phyloP scores from a whole-genome alignment of 2,888 invertebrate species.

The Aspidapion aeneum region DNA sequence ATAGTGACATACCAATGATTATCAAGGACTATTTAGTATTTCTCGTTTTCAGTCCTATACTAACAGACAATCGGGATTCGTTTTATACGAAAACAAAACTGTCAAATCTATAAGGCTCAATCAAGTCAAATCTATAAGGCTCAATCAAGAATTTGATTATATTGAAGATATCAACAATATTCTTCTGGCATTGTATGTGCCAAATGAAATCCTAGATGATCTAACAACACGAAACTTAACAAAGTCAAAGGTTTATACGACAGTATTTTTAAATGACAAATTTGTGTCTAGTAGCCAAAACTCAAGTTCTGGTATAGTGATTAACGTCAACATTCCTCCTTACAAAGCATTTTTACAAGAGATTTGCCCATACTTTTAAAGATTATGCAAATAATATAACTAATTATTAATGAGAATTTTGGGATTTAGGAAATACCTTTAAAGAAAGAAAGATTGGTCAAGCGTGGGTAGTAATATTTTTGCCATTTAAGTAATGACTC shows the following conservation, averaged over 20 bases:
- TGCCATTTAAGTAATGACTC: constrained; percentile 39
- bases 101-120: constrained; percentile 49
- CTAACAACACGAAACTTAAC: constrained; percentile 21
- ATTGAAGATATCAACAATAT: constrained; percentile 31
- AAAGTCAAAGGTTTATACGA: constrained; percentile 34
- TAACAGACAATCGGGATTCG: constrained; percentile 54
- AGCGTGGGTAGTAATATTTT: constrained; percentile 51
- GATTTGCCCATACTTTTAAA: too few species aligned
- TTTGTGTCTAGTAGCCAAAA: constrained; percentile 36
- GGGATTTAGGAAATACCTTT: constrained; percentile 50
- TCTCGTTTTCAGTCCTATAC: constrained; percentile 52
- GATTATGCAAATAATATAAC: constrained; percentile 40
- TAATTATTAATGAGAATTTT: constrained; percentile 51
- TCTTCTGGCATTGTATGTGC: constrained; percentile 38
- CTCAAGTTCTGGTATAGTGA: constrained; percentile 44
- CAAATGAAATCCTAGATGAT: constrained; percentile 33
- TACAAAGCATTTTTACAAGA: constrained; percentile 53
- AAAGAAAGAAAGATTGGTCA: constrained; percentile 51
- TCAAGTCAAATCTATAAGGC: too few species aligned
- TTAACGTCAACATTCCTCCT: constrained; percentile 60
- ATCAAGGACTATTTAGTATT: constrained; percentile 47
- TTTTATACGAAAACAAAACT: constrained; percentile 43
- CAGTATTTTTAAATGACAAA: constrained; percentile 39
- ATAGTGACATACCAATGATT: constrained; percentile 24
- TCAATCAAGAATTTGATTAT: constrained; percentile 47